A percentile compares a stretch with the other conserved stretches of the same genome.
Conservation (phyloP, 2,888 invertebrate genomes). For the Drosophila macrospina region DNA sequence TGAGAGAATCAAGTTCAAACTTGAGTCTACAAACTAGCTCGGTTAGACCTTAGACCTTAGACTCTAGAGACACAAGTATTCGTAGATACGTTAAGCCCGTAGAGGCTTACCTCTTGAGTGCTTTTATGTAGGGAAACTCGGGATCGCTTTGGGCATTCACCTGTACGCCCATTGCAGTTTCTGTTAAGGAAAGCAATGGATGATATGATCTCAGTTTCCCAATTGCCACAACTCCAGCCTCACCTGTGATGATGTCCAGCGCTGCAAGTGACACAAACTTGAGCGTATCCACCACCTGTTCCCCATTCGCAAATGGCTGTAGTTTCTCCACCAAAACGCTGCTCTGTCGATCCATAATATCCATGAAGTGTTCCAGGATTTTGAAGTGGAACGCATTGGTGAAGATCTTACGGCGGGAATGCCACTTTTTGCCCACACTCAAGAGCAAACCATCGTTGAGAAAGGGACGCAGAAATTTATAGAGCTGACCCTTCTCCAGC, state of each 20-base stretch:
- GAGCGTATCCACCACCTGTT: constrained; percentile 86
- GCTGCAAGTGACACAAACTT: constrained; percentile 87
- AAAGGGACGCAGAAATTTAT: constrained; percentile 72
- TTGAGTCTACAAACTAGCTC: neutral
- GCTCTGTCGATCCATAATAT: constrained; percentile 89
- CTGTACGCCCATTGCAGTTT: constrained; percentile 78
- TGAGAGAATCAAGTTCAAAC: neutral
- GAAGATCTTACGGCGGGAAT: constrained; percentile 88
- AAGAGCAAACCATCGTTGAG: constrained; percentile 77
- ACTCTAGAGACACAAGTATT: neutral
- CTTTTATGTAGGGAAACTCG: constrained; percentile 89
- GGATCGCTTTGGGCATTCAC: constrained; percentile 87
- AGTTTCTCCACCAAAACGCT: constrained; percentile 87
- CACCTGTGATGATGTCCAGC: constrained; percentile 86
- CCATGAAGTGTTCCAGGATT: constrained; percentile 90
- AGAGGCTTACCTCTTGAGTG: constrained; percentile 87
- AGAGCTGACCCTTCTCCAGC: constrained; percentile 77
- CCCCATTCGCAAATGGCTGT: constrained; percentile 83
- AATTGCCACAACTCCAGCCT: too few species aligned
- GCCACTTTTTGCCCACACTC: constrained; percentile 87
- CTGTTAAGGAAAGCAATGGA: constrained; percentile 31
- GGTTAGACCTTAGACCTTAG: neutral
- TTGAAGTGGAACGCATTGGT: constrained; percentile 92
- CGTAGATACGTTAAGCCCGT: neutral
- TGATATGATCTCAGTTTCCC: neutral